phyloP scores from a whole-genome alignment of 2,888 invertebrate species.

The Agrypnus murinus region DNA sequence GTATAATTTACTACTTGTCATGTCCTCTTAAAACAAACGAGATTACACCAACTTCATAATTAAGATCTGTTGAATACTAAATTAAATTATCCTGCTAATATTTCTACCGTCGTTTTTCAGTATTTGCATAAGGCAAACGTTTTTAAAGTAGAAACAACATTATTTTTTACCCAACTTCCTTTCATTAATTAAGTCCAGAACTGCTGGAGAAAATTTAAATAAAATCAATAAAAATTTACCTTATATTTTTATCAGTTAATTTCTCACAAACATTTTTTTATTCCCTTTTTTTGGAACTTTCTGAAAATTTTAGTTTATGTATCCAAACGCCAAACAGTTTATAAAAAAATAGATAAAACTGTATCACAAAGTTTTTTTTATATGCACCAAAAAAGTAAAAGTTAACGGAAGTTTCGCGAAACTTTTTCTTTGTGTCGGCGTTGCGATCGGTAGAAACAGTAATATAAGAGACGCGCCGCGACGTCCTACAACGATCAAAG shows the following conservation, averaged over 20 bases:
- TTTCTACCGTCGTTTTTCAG: conserved; percentile 16
- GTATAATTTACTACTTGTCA: conserved; percentile 22
- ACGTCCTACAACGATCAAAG: conserved; percentile 46
- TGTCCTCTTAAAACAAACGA: conserved; percentile 13
- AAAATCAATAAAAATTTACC: conserved; percentile 14
- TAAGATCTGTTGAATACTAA: conserved; percentile 30
- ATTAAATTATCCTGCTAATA: conserved; percentile 30
- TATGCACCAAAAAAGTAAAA: conserved; percentile 23
- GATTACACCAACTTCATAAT: conserved; percentile 28
- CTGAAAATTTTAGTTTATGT: too few relatives aligned
- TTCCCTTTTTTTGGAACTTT: background rate
- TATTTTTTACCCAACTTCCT: background rate
- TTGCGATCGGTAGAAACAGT: conserved; percentile 14
- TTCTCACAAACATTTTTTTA: background rate
- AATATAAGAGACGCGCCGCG: conserved; percentile 45
- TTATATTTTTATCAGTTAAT: background rate
- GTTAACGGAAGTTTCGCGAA: conserved; percentile 21
- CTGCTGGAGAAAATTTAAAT: background rate
- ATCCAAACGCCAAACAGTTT: background rate
- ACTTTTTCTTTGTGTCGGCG: conserved; percentile 18
- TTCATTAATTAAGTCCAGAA: background rate
- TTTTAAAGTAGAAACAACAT: background rate
- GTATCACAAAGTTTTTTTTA: conserved; percentile 16
- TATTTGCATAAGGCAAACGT: background rate
- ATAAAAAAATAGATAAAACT: background rate